These are phyloP conservation scores for Choloepus hoffmanni DNA, from an alignment of 2,113 vertebrate species.

Conservation along the genomic window DNA sequence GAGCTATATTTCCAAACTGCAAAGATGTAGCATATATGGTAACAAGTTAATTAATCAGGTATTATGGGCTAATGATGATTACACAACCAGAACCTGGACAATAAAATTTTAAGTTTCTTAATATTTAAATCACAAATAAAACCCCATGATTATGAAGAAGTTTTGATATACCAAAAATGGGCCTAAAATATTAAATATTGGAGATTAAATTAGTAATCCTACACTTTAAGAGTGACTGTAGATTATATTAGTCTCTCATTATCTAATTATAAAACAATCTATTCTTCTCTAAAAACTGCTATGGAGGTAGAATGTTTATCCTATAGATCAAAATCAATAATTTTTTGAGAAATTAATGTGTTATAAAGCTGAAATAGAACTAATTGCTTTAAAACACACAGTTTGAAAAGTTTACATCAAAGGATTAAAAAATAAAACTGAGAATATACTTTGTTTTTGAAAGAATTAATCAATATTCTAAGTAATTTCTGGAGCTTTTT, in stretches of 20 bases:
- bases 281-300: neutral
- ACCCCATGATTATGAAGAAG: neutral
- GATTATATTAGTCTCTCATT: conserved; percentile 24
- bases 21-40: neutral
- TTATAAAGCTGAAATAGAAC: conserved; percentile 28
- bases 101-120: conserved; percentile 38
- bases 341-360: conserved; percentile 37
- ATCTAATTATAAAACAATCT: conserved; percentile 55
- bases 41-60: neutral
- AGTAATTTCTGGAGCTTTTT: conserved; percentile 16
- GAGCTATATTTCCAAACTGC: neutral
- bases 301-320: neutral
- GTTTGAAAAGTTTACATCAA: conserved; percentile 36
- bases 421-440: conserved; percentile 1
- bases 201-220: conserved; percentile 2
- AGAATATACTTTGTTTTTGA: conserved; percentile 35
- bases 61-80: neutral
- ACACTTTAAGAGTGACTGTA: conserved; percentile 37
- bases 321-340: conserved; percentile 59
- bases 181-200: neutral
- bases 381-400: conserved; percentile 47
- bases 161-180: conserved; percentile 11
- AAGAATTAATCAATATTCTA: conserved; percentile 34
- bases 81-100: neutral
- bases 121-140: neutral